Evolutionary conservation across 2,888 invertebrate species (phyloP).

Genomic region (Meiosimyza decipiens): DNA sequence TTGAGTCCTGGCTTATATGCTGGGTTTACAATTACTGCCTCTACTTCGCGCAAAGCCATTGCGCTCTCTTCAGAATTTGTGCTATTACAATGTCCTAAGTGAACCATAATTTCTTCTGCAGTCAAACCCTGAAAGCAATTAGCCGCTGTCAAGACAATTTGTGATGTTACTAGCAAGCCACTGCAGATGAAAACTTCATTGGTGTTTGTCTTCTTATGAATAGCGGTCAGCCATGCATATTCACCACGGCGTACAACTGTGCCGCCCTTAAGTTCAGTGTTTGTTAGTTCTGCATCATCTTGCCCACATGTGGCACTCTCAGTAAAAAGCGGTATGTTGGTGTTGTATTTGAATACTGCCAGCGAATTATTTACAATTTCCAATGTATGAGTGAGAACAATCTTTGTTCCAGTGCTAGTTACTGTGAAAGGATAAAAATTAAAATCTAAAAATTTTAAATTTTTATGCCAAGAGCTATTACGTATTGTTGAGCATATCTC

Average conservation of each 20-base stretch:
- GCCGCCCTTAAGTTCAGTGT: slow-evolving; percentile 41
- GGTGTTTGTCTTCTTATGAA: slow-evolving; percentile 65
- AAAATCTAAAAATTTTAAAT: too few relatives aligned
- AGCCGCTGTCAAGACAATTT: slow-evolving; percentile 63
- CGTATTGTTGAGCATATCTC: too few relatives aligned
- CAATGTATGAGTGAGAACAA: too few relatives aligned
- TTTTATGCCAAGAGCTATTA: too few relatives aligned
- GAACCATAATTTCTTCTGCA: slow-evolving; percentile 54
- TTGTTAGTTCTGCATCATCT: too few relatives aligned
- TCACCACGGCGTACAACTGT: slow-evolving; percentile 66
- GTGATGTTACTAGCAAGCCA: slow-evolving; percentile 58
- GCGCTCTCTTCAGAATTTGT: slow-evolving; percentile 47
- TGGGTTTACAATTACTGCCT: slow-evolving; percentile 61
- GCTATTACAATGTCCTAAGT: slow-evolving; percentile 66
- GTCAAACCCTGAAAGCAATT: slow-evolving; percentile 62
- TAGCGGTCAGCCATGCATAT: slow-evolving; percentile 76
- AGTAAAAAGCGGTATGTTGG: too few relatives aligned
- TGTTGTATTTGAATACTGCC: too few relatives aligned
- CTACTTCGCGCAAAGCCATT: slow-evolving; percentile 46
- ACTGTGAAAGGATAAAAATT: too few relatives aligned
- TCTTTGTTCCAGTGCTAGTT: too few relatives aligned
- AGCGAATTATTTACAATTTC: too few relatives aligned
- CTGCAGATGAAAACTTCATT: slow-evolving; percentile 61
- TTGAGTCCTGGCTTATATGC: slow-evolving; percentile 59
- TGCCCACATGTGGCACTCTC: too few relatives aligned